A percentile compares a stretch with the other conserved stretches of the same genome.
Conservation (phyloP, 2,113 vertebrate species). For the Mungos mungo region DNA sequence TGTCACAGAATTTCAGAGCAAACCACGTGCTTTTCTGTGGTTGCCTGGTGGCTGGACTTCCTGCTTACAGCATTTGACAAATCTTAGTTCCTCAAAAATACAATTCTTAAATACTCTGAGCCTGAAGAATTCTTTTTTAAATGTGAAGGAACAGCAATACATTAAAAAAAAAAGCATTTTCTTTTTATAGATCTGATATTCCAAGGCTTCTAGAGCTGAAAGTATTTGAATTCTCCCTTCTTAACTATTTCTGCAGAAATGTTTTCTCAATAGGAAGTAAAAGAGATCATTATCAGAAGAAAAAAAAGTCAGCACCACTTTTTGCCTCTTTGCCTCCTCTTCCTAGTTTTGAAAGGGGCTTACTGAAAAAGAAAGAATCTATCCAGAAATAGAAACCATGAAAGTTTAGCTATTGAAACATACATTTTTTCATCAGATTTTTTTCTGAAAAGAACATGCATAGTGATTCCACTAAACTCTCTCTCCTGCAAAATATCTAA, state of each 20-base stretch:
- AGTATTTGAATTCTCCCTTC: slow-evolving; percentile 9
- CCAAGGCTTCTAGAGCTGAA: slow-evolving; percentile 14
- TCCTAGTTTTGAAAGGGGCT: background rate
- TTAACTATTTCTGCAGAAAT: background rate
- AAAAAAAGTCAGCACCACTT: background rate
- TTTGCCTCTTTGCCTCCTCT: slow-evolving; percentile 31
- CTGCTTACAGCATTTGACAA: slow-evolving; percentile 72
- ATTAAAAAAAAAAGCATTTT: background rate
- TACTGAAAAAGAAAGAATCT: background rate
- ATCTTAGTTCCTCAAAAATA: slow-evolving; percentile 79
- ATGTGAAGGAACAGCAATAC: background rate
- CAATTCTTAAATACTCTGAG: slow-evolving; percentile 46
- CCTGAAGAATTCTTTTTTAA: background rate
- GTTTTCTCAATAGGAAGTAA: slow-evolving; percentile 62
- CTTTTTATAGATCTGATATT: slow-evolving; percentile 25
- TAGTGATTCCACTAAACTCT: background rate
- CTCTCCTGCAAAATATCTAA: slow-evolving; percentile 74
- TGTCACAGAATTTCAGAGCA: slow-evolving; percentile 55
- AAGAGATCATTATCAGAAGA: slow-evolving; percentile 56
- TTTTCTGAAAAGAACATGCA: background rate
- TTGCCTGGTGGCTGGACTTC: slow-evolving; percentile 60
- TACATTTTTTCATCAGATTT: slow-evolving; percentile 34
- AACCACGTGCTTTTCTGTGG: slow-evolving; percentile 73
- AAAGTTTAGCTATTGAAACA: slow-evolving; percentile 32
- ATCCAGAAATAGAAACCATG: slow-evolving; percentile 25